Base-by-base conservation (phyloP, 2,888 invertebrate species). In the Troides oblongomaculatus region DNA sequence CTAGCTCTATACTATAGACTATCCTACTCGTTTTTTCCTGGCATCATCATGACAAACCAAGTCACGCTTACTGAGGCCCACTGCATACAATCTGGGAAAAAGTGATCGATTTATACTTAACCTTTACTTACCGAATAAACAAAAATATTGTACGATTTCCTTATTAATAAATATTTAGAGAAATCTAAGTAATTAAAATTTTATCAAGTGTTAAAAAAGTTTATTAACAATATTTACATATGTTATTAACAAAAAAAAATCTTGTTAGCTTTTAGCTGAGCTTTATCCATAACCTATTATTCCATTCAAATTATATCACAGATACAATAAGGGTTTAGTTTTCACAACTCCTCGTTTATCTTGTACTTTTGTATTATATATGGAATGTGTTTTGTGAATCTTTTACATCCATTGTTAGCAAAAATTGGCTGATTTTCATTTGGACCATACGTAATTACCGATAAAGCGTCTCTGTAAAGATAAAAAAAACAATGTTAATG, bases 331-430 rank as follows among this genome's bases (percentile, higher is more conserved):
- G 6, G 36, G 56, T 14, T 57, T 58, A 36, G 7, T 60, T 57
- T 64, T 73, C 64, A 74, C n/a, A 75, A 61, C 53, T 74, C 76
- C 39, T 65, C 68, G n/a, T 72, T 75, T 2, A 53, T 68, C 66
- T 74, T 86, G 79, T 89, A 77, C 74, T 92, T 93, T 72, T 89
- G 83, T 88, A 92, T 85, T 56, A 92, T 79, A 74, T 90, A 92
- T 57, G 92, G 95, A 71, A 96, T 95, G 91, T 97, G 97, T 81
- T 96, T 95, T 71, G 95, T 95, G 57, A 99, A 94, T 76, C 97
- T 93, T 86, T 99, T 99, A 86, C 99, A 99, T 4, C 99, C 99
- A 66, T 96, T 95, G 74, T 94, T 95, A 4, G 98, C 96, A 85
- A 96, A 99, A 68, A 97, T 86, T 1, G 93, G 90, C 78, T 95